Evolutionary conservation across 2,113 vertebrate genomes (phyloP), one percentile per base, ranked within the genome.

Genomic region (Calonectris borealis): DNA sequence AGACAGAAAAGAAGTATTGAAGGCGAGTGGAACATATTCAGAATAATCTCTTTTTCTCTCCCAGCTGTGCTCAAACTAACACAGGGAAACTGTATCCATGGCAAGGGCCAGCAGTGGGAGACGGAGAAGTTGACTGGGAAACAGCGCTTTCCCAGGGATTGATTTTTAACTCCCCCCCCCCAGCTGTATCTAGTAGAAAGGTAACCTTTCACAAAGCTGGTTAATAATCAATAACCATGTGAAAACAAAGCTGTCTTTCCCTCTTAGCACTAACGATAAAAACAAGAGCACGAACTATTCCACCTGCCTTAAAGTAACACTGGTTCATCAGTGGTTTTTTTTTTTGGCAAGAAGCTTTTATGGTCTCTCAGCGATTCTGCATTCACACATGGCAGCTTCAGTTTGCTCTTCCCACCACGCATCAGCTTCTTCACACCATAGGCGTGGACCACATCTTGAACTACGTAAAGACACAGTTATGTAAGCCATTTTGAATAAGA

Each of bases 191-290:
- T 97, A 78, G 86, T 81, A 84, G 88, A 95, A 97, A 97, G 94
- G 94, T 97, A 97, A 97, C 90, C 97, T 92, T 98, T 96, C 95
- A 95, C 95, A 91, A 95, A 97, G 96, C 96, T 98, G 87, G 98
- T 98, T 98, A 98, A 98, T 98, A 97, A 98, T 98, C 98, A 98
- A 97, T 98, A 98, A 97, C 93, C 92, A 97, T 97, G 97, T 97
- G 97, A 98, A 98, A 97, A 97, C 92, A 97, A 98, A 97, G 96
- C 95, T 95, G 92, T 94, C 92, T 95, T 93, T 86, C 68, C 87
- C 55, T 96, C 93, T 65, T 66, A 83, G 90, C 65, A 51, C 58
- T 83, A 90, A 95, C 9, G 94, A 97, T 97, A 97, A 97, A 97
- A 97, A 70, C 36, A 58, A 94, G 93, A 95, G 88, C 91, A 89